A percentile compares a stretch with the other conserved stretches of the same genome.
Evolutionary conservation across 2,888 invertebrate genomes (phyloP).

Genomic region (Caenorhabditis japonica): DNA sequence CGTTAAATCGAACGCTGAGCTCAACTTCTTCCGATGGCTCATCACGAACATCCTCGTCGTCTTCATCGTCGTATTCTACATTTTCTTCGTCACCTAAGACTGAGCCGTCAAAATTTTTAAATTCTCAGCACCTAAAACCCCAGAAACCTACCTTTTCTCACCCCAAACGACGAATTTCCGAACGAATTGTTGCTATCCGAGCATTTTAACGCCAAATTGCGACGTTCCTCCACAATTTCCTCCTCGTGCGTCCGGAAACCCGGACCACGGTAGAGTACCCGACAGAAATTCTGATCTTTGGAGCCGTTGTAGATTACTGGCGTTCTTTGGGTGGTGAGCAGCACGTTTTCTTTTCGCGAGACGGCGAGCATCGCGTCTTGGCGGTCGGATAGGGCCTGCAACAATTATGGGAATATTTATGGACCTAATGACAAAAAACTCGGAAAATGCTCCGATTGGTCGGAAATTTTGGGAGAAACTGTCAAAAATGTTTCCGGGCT

Average conservation of each 20-base stretch:
- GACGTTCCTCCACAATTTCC: slow-evolving; percentile 31
- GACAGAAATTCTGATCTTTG: slow-evolving; percentile 54
- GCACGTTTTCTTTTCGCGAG: slow-evolving; percentile 3
- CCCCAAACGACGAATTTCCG: slow-evolving; percentile 1
- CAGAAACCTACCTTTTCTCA: slow-evolving; percentile 2
- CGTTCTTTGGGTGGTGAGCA: slow-evolving; percentile 44
- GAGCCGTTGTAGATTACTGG: slow-evolving; percentile 59
- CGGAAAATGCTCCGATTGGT: too few species aligned
- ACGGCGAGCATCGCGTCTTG: slow-evolving; percentile 35
- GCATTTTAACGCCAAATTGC: slow-evolving; percentile 6
- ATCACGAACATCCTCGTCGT: slow-evolving; percentile 9
- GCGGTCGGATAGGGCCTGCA: slow-evolving; percentile 32
- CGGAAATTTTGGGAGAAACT: too few species aligned
- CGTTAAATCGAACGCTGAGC: background rate
- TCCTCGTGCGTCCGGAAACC: slow-evolving; percentile 65
- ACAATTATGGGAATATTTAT: too few species aligned
- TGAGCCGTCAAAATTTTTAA: too few species aligned
- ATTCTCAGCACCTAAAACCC: too few species aligned
- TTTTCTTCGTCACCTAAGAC: slow-evolving; percentile 11
- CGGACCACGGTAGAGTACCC: slow-evolving; percentile 57
- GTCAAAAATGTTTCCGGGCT: too few species aligned
- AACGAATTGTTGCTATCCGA: background rate
- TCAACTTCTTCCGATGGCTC: slow-evolving; percentile 17
- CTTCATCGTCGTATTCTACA: slow-evolving; percentile 22
- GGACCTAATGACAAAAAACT: too few species aligned